A percentile compares a stretch with the other conserved stretches of the same genome.
Conservation (phyloP, 2,113 vertebrate species). For the Redunca redunca region DNA sequence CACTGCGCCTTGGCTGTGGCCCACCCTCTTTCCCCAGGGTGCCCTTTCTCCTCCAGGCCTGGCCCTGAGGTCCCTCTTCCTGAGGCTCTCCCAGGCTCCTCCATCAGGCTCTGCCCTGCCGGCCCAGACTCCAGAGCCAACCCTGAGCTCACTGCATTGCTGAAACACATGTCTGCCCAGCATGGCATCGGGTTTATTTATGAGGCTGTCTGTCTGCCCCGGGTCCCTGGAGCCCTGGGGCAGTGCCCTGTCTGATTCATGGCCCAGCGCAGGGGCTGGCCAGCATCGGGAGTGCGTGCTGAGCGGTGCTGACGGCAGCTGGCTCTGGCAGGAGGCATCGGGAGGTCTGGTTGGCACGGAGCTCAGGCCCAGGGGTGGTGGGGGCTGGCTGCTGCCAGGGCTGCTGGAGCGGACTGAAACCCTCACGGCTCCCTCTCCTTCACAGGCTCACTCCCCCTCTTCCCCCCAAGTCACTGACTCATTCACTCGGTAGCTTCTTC, state of each 20-base stretch:
- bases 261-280: slow-evolving; percentile 19
- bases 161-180: slow-evolving; percentile 56
- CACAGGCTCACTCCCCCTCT: not conserved
- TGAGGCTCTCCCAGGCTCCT: not conserved
- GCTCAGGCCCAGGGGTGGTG: not conserved
- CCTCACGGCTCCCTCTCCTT: not conserved
- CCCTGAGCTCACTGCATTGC: slow-evolving; percentile 40
- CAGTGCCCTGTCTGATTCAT: slow-evolving; percentile 62
- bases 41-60: not conserved
- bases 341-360: slow-evolving; percentile 42
- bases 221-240: slow-evolving; percentile 1
- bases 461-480: slow-evolving; percentile 1
- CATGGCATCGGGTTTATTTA: slow-evolving; percentile 56
- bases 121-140: slow-evolving; percentile 21
- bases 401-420: not conserved
- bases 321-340: not conserved
- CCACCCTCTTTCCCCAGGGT: not conserved
- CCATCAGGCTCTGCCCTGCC: not conserved
- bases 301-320: not conserved
- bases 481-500: slow-evolving; percentile 9
- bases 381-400: slow-evolving; percentile 37
- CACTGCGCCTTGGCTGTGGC: not conserved
- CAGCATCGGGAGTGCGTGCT: not conserved
- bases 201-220: slow-evolving; percentile 64
- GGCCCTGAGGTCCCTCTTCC: not conserved